These are phyloP conservation scores for Trichonephila clavipes DNA, from an alignment of 1,140 invertebrate species.

Conservation along the genomic window DNA sequence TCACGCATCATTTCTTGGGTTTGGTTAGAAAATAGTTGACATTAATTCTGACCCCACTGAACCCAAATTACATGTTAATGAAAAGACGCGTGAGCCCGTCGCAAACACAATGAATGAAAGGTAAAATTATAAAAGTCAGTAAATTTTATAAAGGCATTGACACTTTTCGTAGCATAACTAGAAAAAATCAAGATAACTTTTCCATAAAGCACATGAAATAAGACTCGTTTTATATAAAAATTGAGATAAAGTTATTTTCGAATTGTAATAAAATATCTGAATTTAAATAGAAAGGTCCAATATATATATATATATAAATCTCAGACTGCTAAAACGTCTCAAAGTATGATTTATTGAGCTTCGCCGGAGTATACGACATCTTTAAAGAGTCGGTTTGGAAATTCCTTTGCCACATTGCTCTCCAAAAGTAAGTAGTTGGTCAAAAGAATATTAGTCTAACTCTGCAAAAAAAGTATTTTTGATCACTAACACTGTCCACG, in stretches of 20 bases:
- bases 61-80: too few species aligned
- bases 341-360: neutral
- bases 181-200: too few species aligned
- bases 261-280: neutral
- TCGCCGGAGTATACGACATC: neutral
- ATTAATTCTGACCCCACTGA: too few species aligned
- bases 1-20: too few species aligned
- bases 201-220: too few species aligned
- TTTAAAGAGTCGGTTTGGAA: slow-evolving; percentile 3
- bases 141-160: too few species aligned
- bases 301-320: too few species aligned
- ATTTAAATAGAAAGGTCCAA: neutral
- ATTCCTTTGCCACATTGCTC: neutral
- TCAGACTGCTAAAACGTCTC: neutral
- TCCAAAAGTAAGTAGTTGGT: neutral
- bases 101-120: too few species aligned
- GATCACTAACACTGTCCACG: slow-evolving; percentile 14
- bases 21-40: too few species aligned
- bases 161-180: too few species aligned
- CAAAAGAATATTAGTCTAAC: slow-evolving; percentile 15
- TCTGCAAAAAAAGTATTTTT: neutral
- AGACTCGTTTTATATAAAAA: neutral
- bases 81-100: too few species aligned
- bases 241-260: neutral
- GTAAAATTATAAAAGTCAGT: too few species aligned